Evolutionary conservation across 1,140 invertebrate species (phyloP), one percentile per base, ranked within the genome.

Genomic region (Halictus rubicundus): DNA sequence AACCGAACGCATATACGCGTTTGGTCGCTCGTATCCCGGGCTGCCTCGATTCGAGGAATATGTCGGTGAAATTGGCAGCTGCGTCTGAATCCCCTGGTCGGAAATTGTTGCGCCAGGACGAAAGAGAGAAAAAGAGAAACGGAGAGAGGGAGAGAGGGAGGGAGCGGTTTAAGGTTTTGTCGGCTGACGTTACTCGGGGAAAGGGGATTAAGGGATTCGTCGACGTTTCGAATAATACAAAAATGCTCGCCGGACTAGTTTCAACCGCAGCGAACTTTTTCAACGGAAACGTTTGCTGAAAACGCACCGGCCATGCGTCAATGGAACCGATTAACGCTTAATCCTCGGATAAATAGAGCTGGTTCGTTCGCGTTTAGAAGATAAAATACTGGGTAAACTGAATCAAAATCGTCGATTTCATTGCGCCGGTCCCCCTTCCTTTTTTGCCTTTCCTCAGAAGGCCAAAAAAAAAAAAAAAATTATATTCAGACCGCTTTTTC

Each of bases 161-260:
- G 0, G 37, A 54, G 60, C 32, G 60, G 68, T 72, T 72, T 59
- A 65, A 66, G 69, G 68, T 42, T 65, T 59, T 49, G 60, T 65
- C 39, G 21, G 46, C 27, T 39, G 16, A 69, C 46, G 68, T 54
- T 32, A 42, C 65, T 16, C 54, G 49, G 49, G 39, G 10, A 65
- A n/a, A 57, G 25, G 39, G 77, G 75, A 78, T 78, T 78, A 78
- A 70, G 32, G 59, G 69, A 72, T 78, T 70, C 75, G 61, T 49
- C 8, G 46, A 14, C 12, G 68, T 52, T 78, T 70, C 52, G 42
- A 71, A 46, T 64, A 71, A 64, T 71, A 46, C n/a, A 27, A 68
- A 68, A 59, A 23, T 57, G 19, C 37, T 49, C 57, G 14, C 32
- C 42, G 12, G 25, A 23, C 32, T 61, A 46, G 16, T 54, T n/a